Conservation (phyloP, 2,113 vertebrate genomes). For the Rhea pennata region DNA sequence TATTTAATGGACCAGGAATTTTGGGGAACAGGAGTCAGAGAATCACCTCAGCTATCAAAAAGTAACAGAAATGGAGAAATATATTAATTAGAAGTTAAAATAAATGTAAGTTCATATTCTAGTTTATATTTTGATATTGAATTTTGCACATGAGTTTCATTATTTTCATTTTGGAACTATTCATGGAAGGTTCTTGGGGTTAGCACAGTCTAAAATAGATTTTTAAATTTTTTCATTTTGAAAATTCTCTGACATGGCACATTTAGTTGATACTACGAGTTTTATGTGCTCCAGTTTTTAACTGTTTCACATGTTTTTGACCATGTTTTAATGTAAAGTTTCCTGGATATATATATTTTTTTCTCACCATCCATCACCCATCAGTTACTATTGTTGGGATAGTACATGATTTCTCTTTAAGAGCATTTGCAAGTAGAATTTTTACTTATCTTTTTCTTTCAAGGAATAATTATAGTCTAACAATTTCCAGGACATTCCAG, state of each 20-base stretch:
- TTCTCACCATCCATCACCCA: neutral
- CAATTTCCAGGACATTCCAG: neutral
- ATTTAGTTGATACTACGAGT: neutral
- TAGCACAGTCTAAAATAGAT: neutral
- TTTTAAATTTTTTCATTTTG: neutral
- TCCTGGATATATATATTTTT: neutral
- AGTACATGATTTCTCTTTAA: neutral
- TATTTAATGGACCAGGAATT: neutral
- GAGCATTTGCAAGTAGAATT: neutral
- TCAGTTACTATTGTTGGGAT: neutral
- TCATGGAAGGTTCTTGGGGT: neutral
- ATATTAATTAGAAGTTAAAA: conserved; percentile 7
- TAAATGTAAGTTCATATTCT: neutral
- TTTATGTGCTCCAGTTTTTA: neutral
- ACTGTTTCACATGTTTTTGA: neutral
- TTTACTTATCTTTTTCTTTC: neutral
- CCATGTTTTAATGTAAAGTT: neutral
- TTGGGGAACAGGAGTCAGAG: neutral
- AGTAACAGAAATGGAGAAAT: neutral
- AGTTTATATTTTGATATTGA: conserved; percentile 21
- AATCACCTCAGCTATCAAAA: neutral
- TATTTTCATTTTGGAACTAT: neutral
- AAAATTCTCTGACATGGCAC: neutral
- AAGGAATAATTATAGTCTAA: neutral
- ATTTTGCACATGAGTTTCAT: neutral